Percentiles rank a stretch among this genome's conserved stretches.
Conservation (phyloP, 2,113 vertebrate species). For the Mola mola region DNA sequence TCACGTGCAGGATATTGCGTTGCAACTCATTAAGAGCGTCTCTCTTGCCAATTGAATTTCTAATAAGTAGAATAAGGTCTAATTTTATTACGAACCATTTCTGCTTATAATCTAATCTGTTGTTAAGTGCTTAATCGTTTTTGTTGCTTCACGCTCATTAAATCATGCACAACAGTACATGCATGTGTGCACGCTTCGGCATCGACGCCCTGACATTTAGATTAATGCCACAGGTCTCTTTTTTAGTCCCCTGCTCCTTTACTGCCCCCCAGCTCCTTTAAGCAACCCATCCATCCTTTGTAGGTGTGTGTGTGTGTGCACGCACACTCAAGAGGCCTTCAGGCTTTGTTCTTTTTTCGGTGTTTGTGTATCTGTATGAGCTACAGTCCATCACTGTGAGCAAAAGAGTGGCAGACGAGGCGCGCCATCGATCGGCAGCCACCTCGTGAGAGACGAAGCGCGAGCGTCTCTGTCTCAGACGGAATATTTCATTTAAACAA, state of each 20-base stretch:
- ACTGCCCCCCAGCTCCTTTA: slow-evolving; percentile 6
- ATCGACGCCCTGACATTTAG: slow-evolving; percentile 13
- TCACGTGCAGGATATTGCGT: no score
- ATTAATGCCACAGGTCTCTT: slow-evolving; percentile 43
- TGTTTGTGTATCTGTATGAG: slow-evolving; percentile 69
- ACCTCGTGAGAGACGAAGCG: slow-evolving; percentile 12
- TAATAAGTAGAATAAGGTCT: slow-evolving; percentile 15
- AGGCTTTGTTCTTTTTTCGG: slow-evolving; percentile 61
- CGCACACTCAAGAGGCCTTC: slow-evolving; percentile 44
- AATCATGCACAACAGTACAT: neutral
- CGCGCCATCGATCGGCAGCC: slow-evolving; percentile 62
- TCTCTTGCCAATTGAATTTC: slow-evolving; percentile 19
- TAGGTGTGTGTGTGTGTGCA: slow-evolving; percentile 6
- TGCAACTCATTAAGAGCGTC: slow-evolving; percentile 3
- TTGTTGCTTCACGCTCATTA: slow-evolving; percentile 15
- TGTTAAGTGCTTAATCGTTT: slow-evolving; percentile 29
- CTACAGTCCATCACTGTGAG: slow-evolving; percentile 57
- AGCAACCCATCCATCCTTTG: slow-evolving; percentile 45
- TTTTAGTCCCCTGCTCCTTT: slow-evolving; percentile 10
- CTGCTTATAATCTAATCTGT: slow-evolving; percentile 4
- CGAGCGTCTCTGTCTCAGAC: slow-evolving; percentile 32
- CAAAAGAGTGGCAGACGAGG: slow-evolving; percentile 68
- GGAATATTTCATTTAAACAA: slow-evolving; percentile 65
- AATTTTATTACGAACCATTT: slow-evolving; percentile 14
- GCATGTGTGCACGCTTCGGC: neutral